phyloP scores from a whole-genome alignment of 2,113 vertebrate species.

The Scomber scombrus region DNA sequence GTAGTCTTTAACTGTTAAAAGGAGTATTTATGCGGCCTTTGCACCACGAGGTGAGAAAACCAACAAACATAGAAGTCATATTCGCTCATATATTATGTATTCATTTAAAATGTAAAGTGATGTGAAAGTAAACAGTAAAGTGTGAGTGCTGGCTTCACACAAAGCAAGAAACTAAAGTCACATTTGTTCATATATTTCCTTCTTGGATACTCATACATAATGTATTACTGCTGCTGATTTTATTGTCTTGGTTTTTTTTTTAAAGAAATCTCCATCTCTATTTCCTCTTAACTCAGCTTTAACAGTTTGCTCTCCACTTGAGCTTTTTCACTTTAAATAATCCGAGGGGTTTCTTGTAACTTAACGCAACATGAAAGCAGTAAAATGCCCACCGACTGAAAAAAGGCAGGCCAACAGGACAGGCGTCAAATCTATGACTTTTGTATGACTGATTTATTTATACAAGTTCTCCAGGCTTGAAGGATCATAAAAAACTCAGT shows the following conservation, averaged over 20 bases:
- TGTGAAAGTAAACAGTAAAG: not conserved
- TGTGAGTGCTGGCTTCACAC: not conserved
- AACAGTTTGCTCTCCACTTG: not conserved
- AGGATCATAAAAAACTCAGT: too few species aligned
- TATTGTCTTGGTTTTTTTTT: not conserved
- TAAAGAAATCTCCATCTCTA: not conserved
- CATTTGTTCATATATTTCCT: not conserved
- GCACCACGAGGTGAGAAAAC: not conserved
- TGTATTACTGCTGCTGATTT: slow-evolving; percentile 21
- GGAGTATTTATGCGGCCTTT: not conserved
- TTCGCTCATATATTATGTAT: slow-evolving; percentile 25
- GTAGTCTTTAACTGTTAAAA: not conserved
- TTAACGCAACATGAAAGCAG: not conserved
- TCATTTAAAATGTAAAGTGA: slow-evolving; percentile 23
- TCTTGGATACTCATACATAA: slow-evolving; percentile 35
- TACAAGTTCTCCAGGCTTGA: too few species aligned
- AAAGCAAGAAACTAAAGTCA: not conserved
- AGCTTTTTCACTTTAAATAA: slow-evolving; percentile 2
- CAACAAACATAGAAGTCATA: not conserved
- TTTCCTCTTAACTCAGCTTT: not conserved
- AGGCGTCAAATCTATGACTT: too few species aligned
- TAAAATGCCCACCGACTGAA: too few species aligned
- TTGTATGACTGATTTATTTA: too few species aligned
- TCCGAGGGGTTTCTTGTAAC: not conserved
- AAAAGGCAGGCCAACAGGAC: too few species aligned